phyloP scores from a whole-genome alignment of 1,140 invertebrate genomes.

The Periplaneta americana region DNA sequence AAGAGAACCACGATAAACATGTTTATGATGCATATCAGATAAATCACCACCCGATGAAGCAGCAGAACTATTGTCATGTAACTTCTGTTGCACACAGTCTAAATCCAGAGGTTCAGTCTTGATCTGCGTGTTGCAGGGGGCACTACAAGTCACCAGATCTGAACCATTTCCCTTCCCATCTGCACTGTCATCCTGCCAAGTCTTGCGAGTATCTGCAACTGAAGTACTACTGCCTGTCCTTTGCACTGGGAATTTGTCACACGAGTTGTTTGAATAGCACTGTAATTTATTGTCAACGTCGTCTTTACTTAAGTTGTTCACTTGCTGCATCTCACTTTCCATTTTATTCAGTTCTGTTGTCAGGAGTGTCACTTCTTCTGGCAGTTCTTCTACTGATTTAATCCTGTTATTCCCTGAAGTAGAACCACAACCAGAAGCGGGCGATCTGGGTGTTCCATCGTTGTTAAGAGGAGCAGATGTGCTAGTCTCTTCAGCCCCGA shows the following conservation, averaged over 20 bases:
- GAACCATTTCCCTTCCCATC: too few species aligned
- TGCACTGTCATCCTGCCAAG: not conserved
- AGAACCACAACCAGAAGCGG: not conserved
- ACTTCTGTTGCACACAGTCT: not conserved
- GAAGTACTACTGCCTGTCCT: not conserved
- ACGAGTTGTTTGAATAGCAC: not conserved
- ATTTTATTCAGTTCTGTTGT: not conserved
- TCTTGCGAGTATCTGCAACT: not conserved
- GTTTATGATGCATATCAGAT: not conserved
- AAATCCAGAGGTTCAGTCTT: not conserved
- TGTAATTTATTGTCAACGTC: not conserved
- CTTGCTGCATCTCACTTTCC: not conserved
- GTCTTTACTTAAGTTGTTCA: not conserved
- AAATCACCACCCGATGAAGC: not conserved
- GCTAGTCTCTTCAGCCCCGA: conserved; percentile 23
- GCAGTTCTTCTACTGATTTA: not conserved
- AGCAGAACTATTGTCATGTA: not conserved
- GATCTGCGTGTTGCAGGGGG: not conserved
- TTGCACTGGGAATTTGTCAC: not conserved
- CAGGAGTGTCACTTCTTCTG: not conserved
- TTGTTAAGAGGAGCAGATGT: conserved; percentile 11
- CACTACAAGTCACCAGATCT: not conserved
- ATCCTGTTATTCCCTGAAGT: not conserved
- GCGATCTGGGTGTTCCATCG: conserved; percentile 5
- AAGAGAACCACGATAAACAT: not conserved